These are phyloP conservation scores for Malurus cyaneus DNA, from an alignment of 2,113 vertebrate genomes.

Conservation along the genomic window DNA sequence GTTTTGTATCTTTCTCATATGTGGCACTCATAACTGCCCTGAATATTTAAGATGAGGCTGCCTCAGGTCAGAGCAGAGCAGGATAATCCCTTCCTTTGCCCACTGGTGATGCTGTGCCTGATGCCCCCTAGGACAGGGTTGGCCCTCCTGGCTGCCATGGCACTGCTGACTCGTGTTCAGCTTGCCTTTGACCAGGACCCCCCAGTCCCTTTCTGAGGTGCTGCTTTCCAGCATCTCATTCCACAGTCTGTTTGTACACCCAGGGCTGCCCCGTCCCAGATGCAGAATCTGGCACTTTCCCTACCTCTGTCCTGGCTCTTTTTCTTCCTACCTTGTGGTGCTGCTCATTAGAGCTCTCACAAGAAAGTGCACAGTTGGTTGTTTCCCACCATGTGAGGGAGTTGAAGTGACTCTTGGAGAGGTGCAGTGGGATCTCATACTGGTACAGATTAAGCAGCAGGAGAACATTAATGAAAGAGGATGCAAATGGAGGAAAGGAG, in stretches of 20 bases:
- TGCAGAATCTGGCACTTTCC: neutral
- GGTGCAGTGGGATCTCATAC: neutral
- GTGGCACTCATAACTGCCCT: neutral
- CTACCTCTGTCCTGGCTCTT: neutral
- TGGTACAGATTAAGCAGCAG: neutral
- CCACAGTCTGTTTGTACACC: rapidly evolving
- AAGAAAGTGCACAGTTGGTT: neutral
- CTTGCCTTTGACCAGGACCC: rapidly evolving
- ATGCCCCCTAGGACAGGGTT: rapidly evolving
- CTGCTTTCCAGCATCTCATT: neutral
- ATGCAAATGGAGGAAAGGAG: neutral
- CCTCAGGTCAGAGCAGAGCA: rapidly evolving
- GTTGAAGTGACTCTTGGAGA: neutral
- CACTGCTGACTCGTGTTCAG: neutral
- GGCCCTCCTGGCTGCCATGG: neutral
- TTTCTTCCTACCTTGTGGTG: neutral
- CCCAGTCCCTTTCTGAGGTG: rapidly evolving
- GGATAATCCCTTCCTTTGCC: neutral
- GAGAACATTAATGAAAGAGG: neutral
- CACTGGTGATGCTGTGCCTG: rapidly evolving
- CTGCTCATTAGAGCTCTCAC: neutral
- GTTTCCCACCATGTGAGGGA: neutral
- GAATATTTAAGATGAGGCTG: rapidly evolving
- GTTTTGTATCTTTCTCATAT: neutral
- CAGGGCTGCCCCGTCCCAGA: neutral